Conservation (phyloP, 64 coral and sea anemone species). For the Anthopleura sola region DNA sequence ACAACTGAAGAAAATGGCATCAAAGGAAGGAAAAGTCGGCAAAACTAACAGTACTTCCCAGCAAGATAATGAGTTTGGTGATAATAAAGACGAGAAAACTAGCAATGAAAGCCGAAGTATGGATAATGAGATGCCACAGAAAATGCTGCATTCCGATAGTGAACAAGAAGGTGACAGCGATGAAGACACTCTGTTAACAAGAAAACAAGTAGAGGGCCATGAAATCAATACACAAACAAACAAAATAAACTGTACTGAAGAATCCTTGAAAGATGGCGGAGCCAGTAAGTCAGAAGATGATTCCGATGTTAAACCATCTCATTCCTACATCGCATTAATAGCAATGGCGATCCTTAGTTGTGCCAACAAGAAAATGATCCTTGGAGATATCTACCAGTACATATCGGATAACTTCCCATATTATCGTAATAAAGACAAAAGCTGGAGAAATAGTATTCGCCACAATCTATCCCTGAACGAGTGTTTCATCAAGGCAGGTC, state of each 20-base stretch:
- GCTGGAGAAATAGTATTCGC: conserved; percentile 94
- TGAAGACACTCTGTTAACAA: conserved; percentile 19
- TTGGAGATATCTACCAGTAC: conserved; percentile 96
- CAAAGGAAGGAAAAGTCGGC: not conserved
- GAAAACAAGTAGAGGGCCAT: not conserved
- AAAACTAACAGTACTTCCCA: not conserved
- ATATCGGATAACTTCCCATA: conserved; percentile 96
- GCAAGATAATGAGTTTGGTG: not conserved
- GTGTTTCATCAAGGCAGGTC: conserved; percentile 96
- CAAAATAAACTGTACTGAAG: not conserved
- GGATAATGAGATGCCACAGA: not conserved
- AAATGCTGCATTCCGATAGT: not conserved
- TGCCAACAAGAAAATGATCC: conserved; percentile 84
- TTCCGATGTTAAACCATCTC: conserved; percentile 84
- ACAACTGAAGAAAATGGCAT: not conserved
- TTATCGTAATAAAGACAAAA: conserved; percentile 98
- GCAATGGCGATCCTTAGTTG: conserved; percentile 97
- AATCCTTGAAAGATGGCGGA: not conserved
- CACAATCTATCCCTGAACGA: conserved; percentile 97
- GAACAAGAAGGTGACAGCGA: not conserved
- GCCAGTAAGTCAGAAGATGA: conserved; percentile 43
- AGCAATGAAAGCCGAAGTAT: not conserved
- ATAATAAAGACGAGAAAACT: not conserved
- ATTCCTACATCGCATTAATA: conserved; percentile 95
- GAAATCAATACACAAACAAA: not conserved